Evolutionary conservation across 2,888 invertebrate genomes (phyloP).

Genomic region (Limenitis camilla): DNA sequence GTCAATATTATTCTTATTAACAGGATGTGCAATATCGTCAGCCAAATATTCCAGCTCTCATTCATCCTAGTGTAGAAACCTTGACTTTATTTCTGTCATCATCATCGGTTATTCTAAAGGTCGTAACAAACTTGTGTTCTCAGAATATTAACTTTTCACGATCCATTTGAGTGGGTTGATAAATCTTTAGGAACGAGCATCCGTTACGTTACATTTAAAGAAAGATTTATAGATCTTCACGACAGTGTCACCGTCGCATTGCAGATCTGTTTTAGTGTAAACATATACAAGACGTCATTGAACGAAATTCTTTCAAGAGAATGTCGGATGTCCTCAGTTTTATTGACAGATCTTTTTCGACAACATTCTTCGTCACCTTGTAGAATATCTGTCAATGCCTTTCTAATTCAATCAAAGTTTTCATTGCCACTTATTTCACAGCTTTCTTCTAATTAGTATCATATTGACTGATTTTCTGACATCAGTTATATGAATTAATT

Average conservation of each 20-base stretch:
- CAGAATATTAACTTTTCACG: background rate
- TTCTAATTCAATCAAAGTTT: background rate
- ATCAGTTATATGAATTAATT: conserved; percentile 10
- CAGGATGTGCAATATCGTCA: conserved; percentile 34
- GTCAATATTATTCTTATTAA: conserved; percentile 4
- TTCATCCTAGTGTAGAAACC: conserved; percentile 13
- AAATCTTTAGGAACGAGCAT: background rate
- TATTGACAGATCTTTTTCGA: conserved; percentile 1
- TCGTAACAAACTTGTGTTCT: background rate
- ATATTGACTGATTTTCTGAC: conserved; percentile 3
- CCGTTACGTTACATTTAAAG: background rate
- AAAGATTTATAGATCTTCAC: background rate
- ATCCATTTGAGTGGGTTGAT: background rate
- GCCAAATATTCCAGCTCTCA: conserved; percentile 25
- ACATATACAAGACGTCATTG: conserved; percentile 3
- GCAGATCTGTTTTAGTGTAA: conserved; percentile 2
- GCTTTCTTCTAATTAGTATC: background rate
- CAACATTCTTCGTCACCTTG: background rate
- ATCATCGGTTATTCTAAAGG: conserved; percentile 2
- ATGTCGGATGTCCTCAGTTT: conserved; percentile 8
- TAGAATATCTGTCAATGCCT: background rate
- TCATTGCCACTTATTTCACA: background rate
- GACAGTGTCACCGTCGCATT: background rate
- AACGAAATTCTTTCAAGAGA: conserved; percentile 7
- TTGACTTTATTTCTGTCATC: conserved; percentile 13